A percentile compares a stretch with the other conserved stretches of the same genome.
Evolutionary conservation across 2,113 vertebrate species (phyloP).

Genomic region (Potamarius usumacintae): DNA sequence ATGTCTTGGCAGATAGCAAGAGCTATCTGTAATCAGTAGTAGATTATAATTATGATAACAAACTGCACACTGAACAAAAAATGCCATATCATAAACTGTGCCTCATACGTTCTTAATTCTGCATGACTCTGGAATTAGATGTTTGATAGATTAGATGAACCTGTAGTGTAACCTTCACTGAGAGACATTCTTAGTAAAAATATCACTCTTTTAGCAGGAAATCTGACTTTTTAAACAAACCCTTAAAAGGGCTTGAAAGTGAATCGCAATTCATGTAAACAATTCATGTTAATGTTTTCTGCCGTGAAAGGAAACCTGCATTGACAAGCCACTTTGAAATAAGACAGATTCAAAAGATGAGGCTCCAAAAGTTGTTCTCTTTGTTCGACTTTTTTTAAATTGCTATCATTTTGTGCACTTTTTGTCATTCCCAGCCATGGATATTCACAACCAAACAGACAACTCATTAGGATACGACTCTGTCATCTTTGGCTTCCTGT

Average conservation of each 20-base stretch:
- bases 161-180: neutral
- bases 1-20: neutral
- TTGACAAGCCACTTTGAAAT: neutral
- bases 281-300: neutral
- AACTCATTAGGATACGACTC: constrained; percentile 46
- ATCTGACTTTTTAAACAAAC: neutral
- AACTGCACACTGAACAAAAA: neutral
- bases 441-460: constrained; percentile 35
- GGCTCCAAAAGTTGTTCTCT: neutral
- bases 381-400: neutral
- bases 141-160: neutral
- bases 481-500: constrained; percentile 72
- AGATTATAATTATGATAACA: neutral
- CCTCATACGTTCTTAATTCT: neutral
- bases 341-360: neutral
- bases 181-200: neutral
- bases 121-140: neutral
- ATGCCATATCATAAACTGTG: neutral
- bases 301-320: neutral
- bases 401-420: neutral
- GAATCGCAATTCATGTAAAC: neutral
- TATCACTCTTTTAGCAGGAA: neutral
- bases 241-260: constrained; percentile 7
- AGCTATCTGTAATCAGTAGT: neutral
- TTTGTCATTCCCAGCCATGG: constrained; percentile 21